Percentiles rank a stretch among this genome's conserved stretches.
phyloP scores from a whole-genome alignment of 2,797 vertebrate genomes.

The Danionella dracula region DNA sequence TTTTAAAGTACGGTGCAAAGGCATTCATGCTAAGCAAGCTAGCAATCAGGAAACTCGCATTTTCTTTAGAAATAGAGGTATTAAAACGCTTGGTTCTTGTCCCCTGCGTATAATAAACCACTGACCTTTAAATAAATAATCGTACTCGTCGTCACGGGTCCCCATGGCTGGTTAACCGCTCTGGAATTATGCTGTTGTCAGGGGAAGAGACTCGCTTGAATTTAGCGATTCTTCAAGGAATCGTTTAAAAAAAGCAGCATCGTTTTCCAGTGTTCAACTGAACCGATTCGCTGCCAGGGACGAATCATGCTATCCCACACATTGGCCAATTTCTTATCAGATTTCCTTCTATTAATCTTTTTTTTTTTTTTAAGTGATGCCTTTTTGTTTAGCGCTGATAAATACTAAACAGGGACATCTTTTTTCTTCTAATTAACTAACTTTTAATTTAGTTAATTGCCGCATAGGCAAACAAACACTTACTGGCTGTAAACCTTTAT shows the following conservation, averaged over 20 bases:
- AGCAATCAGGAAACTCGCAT: conserved; percentile 12
- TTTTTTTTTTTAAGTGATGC: too few species aligned
- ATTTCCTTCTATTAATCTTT: too few species aligned
- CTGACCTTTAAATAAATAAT: conserved; percentile 79
- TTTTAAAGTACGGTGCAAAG: background rate
- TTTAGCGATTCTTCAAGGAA: background rate
- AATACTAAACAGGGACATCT: too few species aligned
- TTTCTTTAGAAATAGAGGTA: background rate
- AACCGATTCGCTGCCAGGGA: too few species aligned
- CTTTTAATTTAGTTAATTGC: too few species aligned
- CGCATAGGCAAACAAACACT: too few species aligned
- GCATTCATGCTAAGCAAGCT: background rate
- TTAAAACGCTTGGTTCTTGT: background rate
- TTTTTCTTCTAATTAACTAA: too few species aligned
- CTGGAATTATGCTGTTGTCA: background rate
- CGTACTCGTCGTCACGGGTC: conserved; percentile 78
- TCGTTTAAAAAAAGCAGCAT: background rate
- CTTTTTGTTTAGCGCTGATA: too few species aligned
- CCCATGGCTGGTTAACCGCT: conserved; percentile 55
- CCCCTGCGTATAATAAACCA: background rate
- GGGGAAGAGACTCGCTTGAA: conserved; percentile 15
- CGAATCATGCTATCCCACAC: too few species aligned
- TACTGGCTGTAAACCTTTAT: too few species aligned
- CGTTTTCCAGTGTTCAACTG: background rate
- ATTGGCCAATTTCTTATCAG: too few species aligned